Evolutionary conservation across 2,888 invertebrate genomes (phyloP), one percentile per base, ranked within the genome.

Genomic region (Lamproptera curius): DNA sequence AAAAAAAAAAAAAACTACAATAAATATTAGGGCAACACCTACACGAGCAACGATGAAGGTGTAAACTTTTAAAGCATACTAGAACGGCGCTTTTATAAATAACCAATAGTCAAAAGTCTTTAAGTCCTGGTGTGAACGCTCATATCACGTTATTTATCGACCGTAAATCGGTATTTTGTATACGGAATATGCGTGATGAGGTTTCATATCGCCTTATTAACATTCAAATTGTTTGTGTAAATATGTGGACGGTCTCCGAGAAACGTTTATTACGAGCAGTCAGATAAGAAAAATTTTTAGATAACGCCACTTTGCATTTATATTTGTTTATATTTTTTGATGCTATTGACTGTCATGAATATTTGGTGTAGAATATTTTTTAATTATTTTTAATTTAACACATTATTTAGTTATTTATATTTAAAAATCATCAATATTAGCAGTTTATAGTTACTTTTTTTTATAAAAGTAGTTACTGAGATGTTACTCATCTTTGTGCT

Each of bases 81-180:
- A 65, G 63, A 63, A 56, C 54, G 63, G 55, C 55, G 43, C 52
- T 31, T 59, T 60, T 59, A 41, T 58, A 56, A 62, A 53, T 50
- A 53, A 51, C 23, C 42, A 50, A 23, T 53, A 28, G 55, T 3
- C 59, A 63, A 33, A 14, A n/a, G 23, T 52, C 61, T 52, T 57
- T 50, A 61, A 60, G 49, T 54, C 55, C 62, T 66, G 69, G 70
- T 69, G 64, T 63, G 63, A 70, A 62, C 55, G 47, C 53, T 59
- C 58, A 68, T 75, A 66, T 61, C 55, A 58, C 58, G 59, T 67
- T 73, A 73, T 75, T 74, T 74, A 76, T 70, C 38, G 63, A 46
- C 60, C 63, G 62, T 78, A 80, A 76, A 67, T 76, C 68, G 59
- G 59, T 66, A 68, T 73, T 71, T 72, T 69, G 69, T 75, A 67